phyloP scores from a whole-genome alignment of 2,797 vertebrate genomes.

The Botia kubotai region DNA sequence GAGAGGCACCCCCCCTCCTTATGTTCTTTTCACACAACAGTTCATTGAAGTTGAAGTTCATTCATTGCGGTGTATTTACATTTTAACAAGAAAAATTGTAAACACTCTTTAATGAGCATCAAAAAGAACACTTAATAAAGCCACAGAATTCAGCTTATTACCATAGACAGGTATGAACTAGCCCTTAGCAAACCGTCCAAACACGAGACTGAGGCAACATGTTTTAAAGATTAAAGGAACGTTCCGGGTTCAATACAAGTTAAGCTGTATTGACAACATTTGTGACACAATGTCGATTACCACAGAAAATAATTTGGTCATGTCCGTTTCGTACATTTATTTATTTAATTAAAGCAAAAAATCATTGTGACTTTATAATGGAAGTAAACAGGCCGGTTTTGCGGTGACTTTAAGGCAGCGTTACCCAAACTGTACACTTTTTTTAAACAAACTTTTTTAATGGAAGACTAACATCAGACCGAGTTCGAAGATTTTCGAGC shows the following conservation, averaged over 20 bases:
- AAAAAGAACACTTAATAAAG: slow-evolving; percentile 15
- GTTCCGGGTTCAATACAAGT: not conserved
- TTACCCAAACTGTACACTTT: too few relatives aligned
- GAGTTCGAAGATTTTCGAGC: too few relatives aligned
- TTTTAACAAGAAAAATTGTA: not conserved
- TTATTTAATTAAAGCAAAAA: not conserved
- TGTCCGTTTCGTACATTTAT: not conserved
- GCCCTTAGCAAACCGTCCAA: not conserved
- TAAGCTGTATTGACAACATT: not conserved
- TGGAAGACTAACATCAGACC: too few relatives aligned
- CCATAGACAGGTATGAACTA: slow-evolving; percentile 2
- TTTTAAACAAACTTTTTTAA: too few relatives aligned
- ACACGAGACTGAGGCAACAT: not conserved
- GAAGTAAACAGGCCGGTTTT: not conserved
- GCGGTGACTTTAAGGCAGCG: not conserved
- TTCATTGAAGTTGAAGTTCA: too few relatives aligned
- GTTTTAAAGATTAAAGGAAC: not conserved
- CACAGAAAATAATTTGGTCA: not conserved
- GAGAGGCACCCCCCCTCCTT: not conserved
- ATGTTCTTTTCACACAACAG: too few relatives aligned
- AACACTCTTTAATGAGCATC: not conserved
- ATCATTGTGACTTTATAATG: not conserved
- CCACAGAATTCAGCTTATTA: not conserved
- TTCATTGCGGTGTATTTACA: slow-evolving; percentile 21
- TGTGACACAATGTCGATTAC: not conserved